Evolutionary conservation across 2,797 vertebrate genomes (phyloP), one percentile per base, ranked within the genome.

Genomic region (Synanceia verrucosa): DNA sequence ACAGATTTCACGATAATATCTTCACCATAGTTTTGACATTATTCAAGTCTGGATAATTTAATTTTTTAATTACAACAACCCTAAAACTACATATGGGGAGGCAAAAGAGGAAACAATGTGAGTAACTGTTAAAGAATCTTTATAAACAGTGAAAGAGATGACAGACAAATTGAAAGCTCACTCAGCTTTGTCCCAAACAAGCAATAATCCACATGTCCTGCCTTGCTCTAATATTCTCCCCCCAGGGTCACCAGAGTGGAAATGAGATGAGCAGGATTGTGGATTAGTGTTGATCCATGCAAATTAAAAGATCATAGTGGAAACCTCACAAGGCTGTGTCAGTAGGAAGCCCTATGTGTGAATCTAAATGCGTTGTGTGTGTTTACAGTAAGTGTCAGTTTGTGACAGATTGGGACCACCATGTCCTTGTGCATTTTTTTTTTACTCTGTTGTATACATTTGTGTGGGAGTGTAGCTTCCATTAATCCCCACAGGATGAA

Each of bases 281-380:
- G 78, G 86, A 91, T 91, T 90, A 91, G 76, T 68, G 69, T 74
- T 88, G 85, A 90, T 85, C 84, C 85, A 85, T 82, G 78, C 85
- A 90, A 89, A 92, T 91, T 83, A 92, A 91, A 89, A 89, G 85
- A 90, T 88, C 86, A 84, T n/a, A 56, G 73, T 68, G 67, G 70
- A 62, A 76, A 79, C 79, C 76, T 84, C 70, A 44, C 68, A 83
- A 75, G 75, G 80, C 80, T 31, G 60, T 82, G 86, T 73, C 82
- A 78, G 80, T 56, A 55, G 48, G 70, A 67, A 80, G 81, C 70
- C 79, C 81, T 85, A 75, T 86, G 70, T n/a, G 1, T 47, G 47
- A 73, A 67, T 77, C 70, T 76, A 58, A 57, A 47, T 70, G 73
- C 70, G 61, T 71, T 71, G 48, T 61, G 56, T 59, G 23, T 76